Evolutionary conservation across 2,888 invertebrate species (phyloP).

Genomic region (Pristionchus japonicus): DNA sequence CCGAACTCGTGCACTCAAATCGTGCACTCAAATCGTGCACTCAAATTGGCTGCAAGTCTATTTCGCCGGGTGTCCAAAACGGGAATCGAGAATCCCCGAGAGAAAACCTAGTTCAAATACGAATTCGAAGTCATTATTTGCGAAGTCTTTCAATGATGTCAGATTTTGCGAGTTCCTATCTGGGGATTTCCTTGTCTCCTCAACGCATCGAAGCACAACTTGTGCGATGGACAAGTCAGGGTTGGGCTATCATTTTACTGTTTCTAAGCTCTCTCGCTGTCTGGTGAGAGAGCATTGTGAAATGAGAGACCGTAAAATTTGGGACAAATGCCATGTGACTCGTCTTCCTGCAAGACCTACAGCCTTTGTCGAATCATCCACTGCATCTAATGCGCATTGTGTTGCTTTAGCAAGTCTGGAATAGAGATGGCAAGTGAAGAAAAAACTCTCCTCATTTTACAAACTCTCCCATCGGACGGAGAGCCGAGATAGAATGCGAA

Average conservation of each 20-base stretch:
- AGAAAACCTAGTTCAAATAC: background rate
- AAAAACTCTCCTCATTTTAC: no score
- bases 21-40: background rate
- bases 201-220: background rate
- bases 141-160: background rate
- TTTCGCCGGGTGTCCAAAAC: background rate
- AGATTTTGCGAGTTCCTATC: background rate
- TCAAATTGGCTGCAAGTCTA: background rate
- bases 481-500: no score
- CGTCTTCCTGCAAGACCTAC: no score
- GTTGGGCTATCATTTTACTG: no score
- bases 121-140: background rate
- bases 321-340: no score
- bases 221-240: no score
- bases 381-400: background rate
- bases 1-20: conserved; percentile 9
- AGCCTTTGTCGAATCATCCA: no score
- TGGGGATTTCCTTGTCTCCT: background rate
- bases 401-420: background rate
- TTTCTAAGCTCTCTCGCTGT: background rate
- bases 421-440: no score
- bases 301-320: background rate
- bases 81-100: background rate
- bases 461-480: no score
- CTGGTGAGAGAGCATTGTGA: no score